Conservation (phyloP, 2,888 invertebrate genomes). For the Tetragnatha montana region DNA sequence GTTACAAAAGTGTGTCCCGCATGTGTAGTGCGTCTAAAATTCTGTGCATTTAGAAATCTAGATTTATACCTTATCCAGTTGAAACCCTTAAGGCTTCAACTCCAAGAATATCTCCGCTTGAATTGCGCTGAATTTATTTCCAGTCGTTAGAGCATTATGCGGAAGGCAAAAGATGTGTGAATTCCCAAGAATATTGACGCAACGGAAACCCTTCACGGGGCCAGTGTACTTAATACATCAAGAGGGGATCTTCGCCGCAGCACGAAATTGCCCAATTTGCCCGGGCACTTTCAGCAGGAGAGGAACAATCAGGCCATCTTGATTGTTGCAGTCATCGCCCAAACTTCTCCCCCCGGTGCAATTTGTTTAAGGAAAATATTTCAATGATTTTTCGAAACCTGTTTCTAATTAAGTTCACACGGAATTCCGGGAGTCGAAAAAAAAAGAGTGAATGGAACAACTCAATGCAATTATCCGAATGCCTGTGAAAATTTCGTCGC, state of each 20-base stretch:
- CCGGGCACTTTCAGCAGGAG: not conserved
- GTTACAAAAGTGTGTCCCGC: too few species aligned
- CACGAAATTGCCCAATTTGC: slow-evolving; percentile 21
- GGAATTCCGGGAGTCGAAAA: slow-evolving; percentile 3
- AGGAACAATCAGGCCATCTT: slow-evolving; percentile 10
- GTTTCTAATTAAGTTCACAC: slow-evolving; percentile 49
- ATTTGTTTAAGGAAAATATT: slow-evolving; percentile 49
- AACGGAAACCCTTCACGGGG: slow-evolving; percentile 17
- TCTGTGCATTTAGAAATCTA: too few species aligned
- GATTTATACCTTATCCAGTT: too few species aligned
- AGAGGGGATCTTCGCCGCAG: slow-evolving; percentile 1
- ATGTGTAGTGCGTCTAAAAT: too few species aligned
- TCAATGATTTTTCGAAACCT: slow-evolving; percentile 44
- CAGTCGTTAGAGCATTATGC: not conserved
- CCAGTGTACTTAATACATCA: not conserved
- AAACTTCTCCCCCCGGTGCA: slow-evolving; percentile 26
- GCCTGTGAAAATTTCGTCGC: slow-evolving; percentile 41
- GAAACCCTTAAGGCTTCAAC: too few species aligned
- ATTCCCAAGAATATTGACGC: not conserved
- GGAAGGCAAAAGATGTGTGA: not conserved
- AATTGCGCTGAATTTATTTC: not conserved
- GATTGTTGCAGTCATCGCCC: slow-evolving; percentile 18
- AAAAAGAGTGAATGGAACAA: slow-evolving; percentile 2
- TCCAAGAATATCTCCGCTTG: too few species aligned
- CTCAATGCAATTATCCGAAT: slow-evolving; percentile 41